These are phyloP conservation scores for Notolepis coatsorum DNA, from an alignment of 2,797 vertebrate species.

Conservation along the genomic window DNA sequence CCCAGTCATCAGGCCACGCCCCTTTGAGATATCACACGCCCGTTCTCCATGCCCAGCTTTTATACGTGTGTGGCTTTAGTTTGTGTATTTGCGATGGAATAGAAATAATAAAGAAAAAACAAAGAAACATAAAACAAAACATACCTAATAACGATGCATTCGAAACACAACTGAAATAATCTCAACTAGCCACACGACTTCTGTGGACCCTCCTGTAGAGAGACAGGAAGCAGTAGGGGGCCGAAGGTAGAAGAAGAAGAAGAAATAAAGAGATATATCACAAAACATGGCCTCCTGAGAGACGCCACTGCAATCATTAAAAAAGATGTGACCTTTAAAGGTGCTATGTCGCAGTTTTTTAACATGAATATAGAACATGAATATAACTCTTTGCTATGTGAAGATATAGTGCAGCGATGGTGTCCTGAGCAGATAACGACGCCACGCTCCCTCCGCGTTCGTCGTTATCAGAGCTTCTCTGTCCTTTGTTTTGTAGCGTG, in stretches of 20 bases:
- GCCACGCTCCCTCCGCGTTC: too few species aligned
- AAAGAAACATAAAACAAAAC: constrained; percentile 10
- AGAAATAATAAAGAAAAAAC: constrained; percentile 5
- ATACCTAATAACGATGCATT: constrained; percentile 27
- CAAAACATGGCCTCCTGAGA: neutral
- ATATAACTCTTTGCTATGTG: too few species aligned
- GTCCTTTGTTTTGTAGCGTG: too few species aligned
- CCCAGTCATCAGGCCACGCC: constrained; percentile 58
- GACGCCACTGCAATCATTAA: too few species aligned
- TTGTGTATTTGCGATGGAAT: constrained; percentile 43
- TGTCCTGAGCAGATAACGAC: too few species aligned
- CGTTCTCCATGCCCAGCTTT: constrained; percentile 47
- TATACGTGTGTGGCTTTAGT: constrained; percentile 60
- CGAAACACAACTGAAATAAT: constrained; percentile 19
- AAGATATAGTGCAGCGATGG: too few species aligned
- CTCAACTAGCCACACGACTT: constrained; percentile 44
- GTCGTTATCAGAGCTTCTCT: too few species aligned
- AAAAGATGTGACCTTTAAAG: too few species aligned
- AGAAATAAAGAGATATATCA: too few species aligned
- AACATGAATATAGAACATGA: too few species aligned
- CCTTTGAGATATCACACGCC: constrained; percentile 42
- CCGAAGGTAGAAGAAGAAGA: constrained; percentile 9
- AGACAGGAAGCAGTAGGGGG: constrained; percentile 36
- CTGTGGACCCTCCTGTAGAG: constrained; percentile 36
- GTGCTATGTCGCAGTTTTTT: too few species aligned